These are phyloP conservation scores for Rhinella marina DNA, from an alignment of 2,797 vertebrate genomes.

Conservation along the genomic window DNA sequence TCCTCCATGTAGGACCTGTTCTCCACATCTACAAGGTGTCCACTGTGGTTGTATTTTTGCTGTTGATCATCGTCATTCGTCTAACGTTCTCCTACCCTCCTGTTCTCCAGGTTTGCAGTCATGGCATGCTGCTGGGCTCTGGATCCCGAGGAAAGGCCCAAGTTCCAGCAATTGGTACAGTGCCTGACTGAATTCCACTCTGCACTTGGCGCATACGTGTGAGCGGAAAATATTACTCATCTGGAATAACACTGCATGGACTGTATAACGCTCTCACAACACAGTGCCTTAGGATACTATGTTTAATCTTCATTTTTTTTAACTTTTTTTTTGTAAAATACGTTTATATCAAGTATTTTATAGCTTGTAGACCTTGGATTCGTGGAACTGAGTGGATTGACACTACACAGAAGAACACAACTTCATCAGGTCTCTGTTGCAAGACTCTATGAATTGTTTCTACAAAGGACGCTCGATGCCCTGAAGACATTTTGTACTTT, in stretches of 20 bases:
- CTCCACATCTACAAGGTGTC: background rate
- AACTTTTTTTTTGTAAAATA: slow-evolving; percentile 71
- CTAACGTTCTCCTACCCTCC: background rate
- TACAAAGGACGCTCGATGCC: slow-evolving; percentile 52
- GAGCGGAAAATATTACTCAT: slow-evolving; percentile 65
- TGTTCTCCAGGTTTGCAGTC: slow-evolving; percentile 87
- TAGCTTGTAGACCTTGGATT: slow-evolving; percentile 71
- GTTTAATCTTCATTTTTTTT: slow-evolving; percentile 68
- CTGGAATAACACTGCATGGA: slow-evolving; percentile 55
- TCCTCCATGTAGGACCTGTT: background rate
- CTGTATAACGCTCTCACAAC: slow-evolving; percentile 73
- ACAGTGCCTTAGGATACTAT: slow-evolving; percentile 86
- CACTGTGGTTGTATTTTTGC: background rate
- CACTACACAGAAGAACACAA: slow-evolving; percentile 68
- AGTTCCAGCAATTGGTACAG: slow-evolving; percentile 98
- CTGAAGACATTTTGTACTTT: slow-evolving; percentile 51
- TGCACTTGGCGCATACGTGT: slow-evolving; percentile 94
- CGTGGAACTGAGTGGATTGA: slow-evolving; percentile 71
- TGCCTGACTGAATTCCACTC: slow-evolving; percentile 98
- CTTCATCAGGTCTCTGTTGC: slow-evolving; percentile 68
- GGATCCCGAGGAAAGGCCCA: slow-evolving; percentile 96
- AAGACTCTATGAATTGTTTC: slow-evolving; percentile 67
- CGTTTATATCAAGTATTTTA: slow-evolving; percentile 74
- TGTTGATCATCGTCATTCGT: background rate
- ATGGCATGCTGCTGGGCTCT: slow-evolving; percentile 99